phyloP scores from a whole-genome alignment of 1,140 invertebrate species.

The Myzus persicae region DNA sequence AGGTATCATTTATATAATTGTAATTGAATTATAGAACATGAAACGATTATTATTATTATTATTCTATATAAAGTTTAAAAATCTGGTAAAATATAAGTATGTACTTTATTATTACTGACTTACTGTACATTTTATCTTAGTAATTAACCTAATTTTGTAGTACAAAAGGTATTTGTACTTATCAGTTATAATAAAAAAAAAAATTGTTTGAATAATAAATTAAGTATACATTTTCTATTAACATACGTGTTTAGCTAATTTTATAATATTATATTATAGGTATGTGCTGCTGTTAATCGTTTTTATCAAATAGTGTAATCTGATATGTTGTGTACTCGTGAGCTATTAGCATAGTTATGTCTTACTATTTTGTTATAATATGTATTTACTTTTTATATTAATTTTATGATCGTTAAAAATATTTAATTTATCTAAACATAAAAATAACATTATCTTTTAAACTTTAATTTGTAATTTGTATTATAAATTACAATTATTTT shows the following conservation, averaged over 20 bases:
- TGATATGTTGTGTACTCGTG: neutral
- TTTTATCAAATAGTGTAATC: conserved; percentile 1
- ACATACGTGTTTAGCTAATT: neutral
- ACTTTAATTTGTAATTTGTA: neutral
- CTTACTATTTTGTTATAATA: neutral
- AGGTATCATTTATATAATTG: conserved; percentile 5
- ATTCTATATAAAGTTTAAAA: neutral
- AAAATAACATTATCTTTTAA: neutral
- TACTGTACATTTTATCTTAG: neutral
- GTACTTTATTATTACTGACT: neutral
- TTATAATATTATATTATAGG: neutral
- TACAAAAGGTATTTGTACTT: neutral
- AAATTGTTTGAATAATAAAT: neutral
- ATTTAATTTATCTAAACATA: neutral
- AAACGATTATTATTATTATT: neutral
- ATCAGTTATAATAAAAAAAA: neutral
- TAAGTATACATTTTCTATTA: neutral
- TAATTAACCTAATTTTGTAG: conserved; percentile 24
- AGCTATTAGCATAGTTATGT: neutral
- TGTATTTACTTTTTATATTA: neutral
- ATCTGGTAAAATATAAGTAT: neutral
- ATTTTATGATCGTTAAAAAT: neutral
- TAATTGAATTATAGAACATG: neutral
- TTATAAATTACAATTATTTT: too few relatives aligned
- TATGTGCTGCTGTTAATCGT: neutral